Evolutionary conservation across 2,797 vertebrate genomes (phyloP).

Genomic region (Poecilia velifera): DNA sequence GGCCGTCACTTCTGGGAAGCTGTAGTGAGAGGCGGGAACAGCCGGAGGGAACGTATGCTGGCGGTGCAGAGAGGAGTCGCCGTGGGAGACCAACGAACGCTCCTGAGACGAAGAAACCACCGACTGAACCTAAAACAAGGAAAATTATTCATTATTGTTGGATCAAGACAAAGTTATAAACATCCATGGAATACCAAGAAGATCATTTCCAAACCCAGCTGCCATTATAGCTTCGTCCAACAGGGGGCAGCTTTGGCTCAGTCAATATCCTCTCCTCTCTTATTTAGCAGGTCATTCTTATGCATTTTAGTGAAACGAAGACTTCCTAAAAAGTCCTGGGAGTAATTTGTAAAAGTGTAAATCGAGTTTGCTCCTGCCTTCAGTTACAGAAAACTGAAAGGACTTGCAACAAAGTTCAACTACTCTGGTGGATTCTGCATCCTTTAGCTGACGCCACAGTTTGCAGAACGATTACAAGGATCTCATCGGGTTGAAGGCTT

Average conservation of each 20-base stretch:
- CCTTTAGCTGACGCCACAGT: not conserved
- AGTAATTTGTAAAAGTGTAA: not conserved
- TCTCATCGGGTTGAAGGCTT: not conserved
- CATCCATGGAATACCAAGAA: not conserved
- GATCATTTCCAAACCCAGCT: not conserved
- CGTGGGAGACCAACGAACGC: slow-evolving; percentile 74
- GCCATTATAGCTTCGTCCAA: slow-evolving; percentile 21
- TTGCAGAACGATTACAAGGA: not conserved
- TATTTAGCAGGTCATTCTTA: not conserved
- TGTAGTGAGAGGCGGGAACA: slow-evolving; percentile 86
- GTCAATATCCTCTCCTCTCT: not conserved
- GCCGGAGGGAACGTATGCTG: slow-evolving; percentile 90
- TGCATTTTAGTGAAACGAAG: not conserved
- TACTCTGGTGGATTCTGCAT: not conserved
- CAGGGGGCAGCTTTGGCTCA: slow-evolving; percentile 17
- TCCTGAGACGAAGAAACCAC: slow-evolving; percentile 90
- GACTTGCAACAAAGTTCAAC: not conserved
- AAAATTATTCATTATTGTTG: not conserved
- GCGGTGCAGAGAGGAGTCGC: slow-evolving; percentile 78
- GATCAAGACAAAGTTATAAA: not conserved
- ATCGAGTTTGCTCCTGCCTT: not conserved
- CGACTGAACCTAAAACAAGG: slow-evolving; percentile 83
- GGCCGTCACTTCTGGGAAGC: slow-evolving; percentile 90
- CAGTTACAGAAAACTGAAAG: not conserved
- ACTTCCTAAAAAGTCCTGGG: not conserved